Evolutionary conservation across 2,113 vertebrate genomes (phyloP).

Genomic region (Sinocyclocheilus grahami): DNA sequence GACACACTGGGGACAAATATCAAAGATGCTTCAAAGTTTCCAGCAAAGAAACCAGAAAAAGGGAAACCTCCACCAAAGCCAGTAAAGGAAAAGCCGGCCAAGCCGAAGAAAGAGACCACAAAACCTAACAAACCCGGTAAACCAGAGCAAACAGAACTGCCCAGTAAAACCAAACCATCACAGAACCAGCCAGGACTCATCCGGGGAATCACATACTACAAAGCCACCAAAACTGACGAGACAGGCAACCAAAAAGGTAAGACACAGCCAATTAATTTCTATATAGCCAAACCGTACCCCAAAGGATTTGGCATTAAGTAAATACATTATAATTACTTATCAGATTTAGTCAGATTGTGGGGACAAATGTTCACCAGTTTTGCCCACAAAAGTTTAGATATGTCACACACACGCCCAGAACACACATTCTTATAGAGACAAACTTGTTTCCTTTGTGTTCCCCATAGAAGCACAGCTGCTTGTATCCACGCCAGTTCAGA

Average conservation of each 20-base stretch:
- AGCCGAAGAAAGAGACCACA: constrained; percentile 81
- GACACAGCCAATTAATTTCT: neutral
- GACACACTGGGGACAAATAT: constrained; percentile 74
- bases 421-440: neutral
- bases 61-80: constrained; percentile 65
- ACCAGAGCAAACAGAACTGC: constrained; percentile 67
- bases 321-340: no score
- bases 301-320: no score
- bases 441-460: constrained; percentile 11
- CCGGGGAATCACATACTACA: constrained; percentile 93
- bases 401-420: neutral
- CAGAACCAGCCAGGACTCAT: constrained; percentile 83
- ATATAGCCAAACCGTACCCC: no score
- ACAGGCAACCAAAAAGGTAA: constrained; percentile 49
- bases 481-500: constrained; percentile 20
- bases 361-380: neutral
- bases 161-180: constrained; percentile 74
- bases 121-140: constrained; percentile 62
- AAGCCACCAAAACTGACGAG: constrained; percentile 75
- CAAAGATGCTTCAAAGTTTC: constrained; percentile 74
- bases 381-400: neutral
- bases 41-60: constrained; percentile 74
- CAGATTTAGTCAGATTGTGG: no score
- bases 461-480: constrained; percentile 31
- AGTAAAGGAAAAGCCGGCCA: constrained; percentile 83